These are phyloP conservation scores for Drosophila simulans DNA, from an alignment of 1,140 invertebrate genomes.

Conservation along the genomic window DNA sequence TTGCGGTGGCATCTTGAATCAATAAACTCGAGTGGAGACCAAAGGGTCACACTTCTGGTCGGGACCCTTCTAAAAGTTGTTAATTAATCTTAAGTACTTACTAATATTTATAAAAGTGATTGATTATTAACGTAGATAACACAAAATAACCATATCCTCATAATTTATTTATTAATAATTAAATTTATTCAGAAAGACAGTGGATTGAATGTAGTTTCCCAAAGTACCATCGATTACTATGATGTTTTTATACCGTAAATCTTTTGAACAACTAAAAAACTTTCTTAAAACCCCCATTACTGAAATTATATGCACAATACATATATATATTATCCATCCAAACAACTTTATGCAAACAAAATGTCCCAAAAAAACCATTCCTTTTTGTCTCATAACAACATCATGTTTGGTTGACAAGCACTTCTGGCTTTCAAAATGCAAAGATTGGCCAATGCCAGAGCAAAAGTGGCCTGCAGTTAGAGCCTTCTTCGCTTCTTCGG, in stretches of 20 bases:
- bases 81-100: neutral
- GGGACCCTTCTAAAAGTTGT: slow-evolving; percentile 27
- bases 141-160: too few species aligned
- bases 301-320: neutral
- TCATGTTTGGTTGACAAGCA: slow-evolving; percentile 52
- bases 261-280: neutral
- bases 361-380: slow-evolving; percentile 18
- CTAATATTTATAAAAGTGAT: neutral
- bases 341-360: slow-evolving; percentile 11
- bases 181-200: too few species aligned
- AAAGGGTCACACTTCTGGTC: slow-evolving; percentile 22
- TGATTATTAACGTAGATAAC: too few species aligned
- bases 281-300: slow-evolving; percentile 3
- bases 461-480: slow-evolving; percentile 10
- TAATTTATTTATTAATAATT: too few species aligned
- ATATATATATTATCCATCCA: slow-evolving; percentile 11
- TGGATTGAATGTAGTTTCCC: too few species aligned
- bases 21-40: slow-evolving; percentile 4
- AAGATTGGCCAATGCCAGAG: slow-evolving; percentile 67
- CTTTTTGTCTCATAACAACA: slow-evolving; percentile 39
- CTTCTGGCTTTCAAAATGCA: slow-evolving; percentile 60
- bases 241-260: too few species aligned
- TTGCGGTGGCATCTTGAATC: slow-evolving; percentile 28
- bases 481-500: slow-evolving; percentile 58
- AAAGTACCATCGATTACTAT: too few species aligned